These are phyloP conservation scores for Bufotes viridis DNA, from an alignment of 2,797 vertebrate species.

Conservation along the genomic window DNA sequence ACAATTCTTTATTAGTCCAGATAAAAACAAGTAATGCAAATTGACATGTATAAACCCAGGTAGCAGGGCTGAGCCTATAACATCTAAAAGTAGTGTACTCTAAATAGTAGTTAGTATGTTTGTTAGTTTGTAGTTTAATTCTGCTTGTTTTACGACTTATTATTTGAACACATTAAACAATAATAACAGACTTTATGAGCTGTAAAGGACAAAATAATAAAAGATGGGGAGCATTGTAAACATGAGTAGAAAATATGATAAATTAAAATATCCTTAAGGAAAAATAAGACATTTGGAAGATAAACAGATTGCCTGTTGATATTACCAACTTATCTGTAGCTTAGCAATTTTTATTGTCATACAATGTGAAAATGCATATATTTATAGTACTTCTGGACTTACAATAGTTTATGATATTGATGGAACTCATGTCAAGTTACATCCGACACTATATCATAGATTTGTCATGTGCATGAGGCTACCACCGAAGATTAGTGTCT, in stretches of 20 bases:
- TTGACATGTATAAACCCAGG: too few species aligned
- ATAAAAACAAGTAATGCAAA: too few species aligned
- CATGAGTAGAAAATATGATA: background rate
- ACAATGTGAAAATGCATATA: background rate
- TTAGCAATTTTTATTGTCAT: background rate
- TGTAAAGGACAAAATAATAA: constrained; percentile 38
- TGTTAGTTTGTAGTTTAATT: background rate
- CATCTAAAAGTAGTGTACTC: background rate
- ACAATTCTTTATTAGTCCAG: too few species aligned
- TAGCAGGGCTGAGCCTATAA: too few species aligned
- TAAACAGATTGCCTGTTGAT: background rate
- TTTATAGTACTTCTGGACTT: background rate
- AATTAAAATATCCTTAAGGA: background rate
- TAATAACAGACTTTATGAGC: constrained; percentile 26
- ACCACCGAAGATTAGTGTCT: too few species aligned
- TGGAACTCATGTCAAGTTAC: too few species aligned
- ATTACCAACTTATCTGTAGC: background rate
- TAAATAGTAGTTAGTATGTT: background rate
- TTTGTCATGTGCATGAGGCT: too few species aligned
- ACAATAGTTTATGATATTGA: too few species aligned
- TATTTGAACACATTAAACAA: background rate
- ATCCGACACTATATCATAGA: too few species aligned
- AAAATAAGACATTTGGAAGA: background rate
- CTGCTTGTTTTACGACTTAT: background rate
- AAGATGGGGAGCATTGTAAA: background rate